Percentiles rank a stretch among this genome's conserved stretches.
Evolutionary conservation across 2,888 invertebrate species (phyloP).

Genomic region (Stenolophus ochropezus): DNA sequence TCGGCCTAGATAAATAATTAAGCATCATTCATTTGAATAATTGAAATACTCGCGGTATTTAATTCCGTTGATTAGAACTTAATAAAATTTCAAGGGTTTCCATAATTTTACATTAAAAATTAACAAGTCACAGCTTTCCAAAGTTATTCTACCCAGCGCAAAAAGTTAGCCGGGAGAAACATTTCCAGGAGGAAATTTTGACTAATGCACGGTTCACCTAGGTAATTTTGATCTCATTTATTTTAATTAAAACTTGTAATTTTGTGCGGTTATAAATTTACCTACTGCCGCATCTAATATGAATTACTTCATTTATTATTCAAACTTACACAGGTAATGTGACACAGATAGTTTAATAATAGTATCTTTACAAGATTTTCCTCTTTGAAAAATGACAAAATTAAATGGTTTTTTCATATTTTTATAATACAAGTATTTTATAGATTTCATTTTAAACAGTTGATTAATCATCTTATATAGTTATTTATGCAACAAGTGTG

Average conservation of each 20-base stretch:
- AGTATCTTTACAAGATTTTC: background rate
- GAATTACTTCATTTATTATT: conserved; percentile 10
- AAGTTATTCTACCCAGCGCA: background rate
- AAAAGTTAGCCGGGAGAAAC: conserved; percentile 16
- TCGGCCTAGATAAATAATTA: background rate
- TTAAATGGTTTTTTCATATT: background rate
- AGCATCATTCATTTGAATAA: background rate
- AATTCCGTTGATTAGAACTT: conserved; percentile 24
- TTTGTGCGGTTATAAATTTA: conserved; percentile 32
- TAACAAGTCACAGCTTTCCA: background rate
- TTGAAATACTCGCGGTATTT: background rate
- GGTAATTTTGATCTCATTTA: conserved; percentile 24
- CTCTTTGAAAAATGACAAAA: background rate
- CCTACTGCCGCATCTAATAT: background rate
- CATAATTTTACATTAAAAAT: conserved; percentile 38
- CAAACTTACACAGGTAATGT: background rate
- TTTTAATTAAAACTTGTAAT: conserved; percentile 41
- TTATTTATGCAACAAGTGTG: too few species aligned
- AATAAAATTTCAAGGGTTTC: conserved; percentile 21
- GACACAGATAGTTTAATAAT: background rate
- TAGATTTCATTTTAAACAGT: too few species aligned
- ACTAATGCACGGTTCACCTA: conserved; percentile 29
- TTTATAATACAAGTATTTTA: too few species aligned
- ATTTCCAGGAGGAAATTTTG: conserved; percentile 21
- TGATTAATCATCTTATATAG: too few species aligned